Conservation (phyloP, 2,797 vertebrate species). For the Oceanodroma leucorhoa region DNA sequence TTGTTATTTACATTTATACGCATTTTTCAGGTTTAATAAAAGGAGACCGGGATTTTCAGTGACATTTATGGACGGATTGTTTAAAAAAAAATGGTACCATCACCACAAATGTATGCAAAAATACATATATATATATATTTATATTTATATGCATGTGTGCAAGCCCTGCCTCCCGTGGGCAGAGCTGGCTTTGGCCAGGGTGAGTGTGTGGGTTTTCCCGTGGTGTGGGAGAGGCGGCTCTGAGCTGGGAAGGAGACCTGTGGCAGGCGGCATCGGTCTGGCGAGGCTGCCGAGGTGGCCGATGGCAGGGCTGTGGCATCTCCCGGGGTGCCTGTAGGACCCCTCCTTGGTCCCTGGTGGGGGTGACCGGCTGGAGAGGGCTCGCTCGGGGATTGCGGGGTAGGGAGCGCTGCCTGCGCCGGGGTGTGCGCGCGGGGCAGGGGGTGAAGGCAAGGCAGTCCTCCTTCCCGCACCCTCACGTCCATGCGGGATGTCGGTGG, state of each 20-base stretch:
- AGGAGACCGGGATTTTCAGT: slow-evolving; percentile 76
- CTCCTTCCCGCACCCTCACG: not conserved
- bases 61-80: slow-evolving; percentile 80
- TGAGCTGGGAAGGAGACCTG: not conserved
- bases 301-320: not conserved
- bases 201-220: not conserved
- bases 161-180: not conserved
- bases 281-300: accelerated
- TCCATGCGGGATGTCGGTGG: accelerated
- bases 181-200: not conserved
- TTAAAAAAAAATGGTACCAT: slow-evolving; percentile 57
- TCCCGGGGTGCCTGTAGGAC: accelerated
- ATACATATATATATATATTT: not conserved
- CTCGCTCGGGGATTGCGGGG: accelerated
- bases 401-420: not conserved
- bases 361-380: not conserved
- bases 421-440: accelerated
- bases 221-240: not conserved
- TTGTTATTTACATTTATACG: slow-evolving; percentile 84
- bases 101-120: slow-evolving; percentile 52
- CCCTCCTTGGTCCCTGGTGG: accelerated
- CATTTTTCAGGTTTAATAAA: slow-evolving; percentile 88
- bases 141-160: not conserved
- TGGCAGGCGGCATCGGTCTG: accelerated
- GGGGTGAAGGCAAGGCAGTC: not conserved